Conservation (phyloP, 2,888 invertebrate genomes). For the Spodoptera littoralis region DNA sequence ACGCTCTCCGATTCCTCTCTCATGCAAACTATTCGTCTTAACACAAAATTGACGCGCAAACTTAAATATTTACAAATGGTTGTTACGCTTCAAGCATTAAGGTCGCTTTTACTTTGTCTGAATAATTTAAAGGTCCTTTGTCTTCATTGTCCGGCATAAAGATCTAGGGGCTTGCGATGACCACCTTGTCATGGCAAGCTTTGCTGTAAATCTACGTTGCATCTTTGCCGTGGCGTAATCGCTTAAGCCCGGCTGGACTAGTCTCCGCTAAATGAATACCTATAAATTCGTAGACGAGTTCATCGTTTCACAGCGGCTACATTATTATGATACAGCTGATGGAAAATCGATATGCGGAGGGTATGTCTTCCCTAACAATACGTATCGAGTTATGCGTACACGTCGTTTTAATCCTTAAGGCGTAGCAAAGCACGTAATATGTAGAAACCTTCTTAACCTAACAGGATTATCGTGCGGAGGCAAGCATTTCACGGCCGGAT, state of each 20-base stretch:
- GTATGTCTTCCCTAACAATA: constrained; percentile 59
- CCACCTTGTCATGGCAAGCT: constrained; percentile 88
- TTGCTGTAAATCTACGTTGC: constrained; percentile 86
- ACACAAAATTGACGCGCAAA: constrained; percentile 80
- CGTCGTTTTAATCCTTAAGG: constrained; percentile 91
- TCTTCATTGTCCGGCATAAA: constrained; percentile 84
- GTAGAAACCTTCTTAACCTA: constrained; percentile 93
- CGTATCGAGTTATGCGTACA: constrained; percentile 81
- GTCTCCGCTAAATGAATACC: constrained; percentile 81
- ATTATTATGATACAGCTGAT: constrained; percentile 48
- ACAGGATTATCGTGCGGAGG: constrained; percentile 91
- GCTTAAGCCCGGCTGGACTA: constrained; percentile 77
- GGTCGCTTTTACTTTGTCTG: constrained; percentile 81
- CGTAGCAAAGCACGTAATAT: constrained; percentile 91
- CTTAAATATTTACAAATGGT: constrained; percentile 85
- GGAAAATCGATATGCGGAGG: constrained; percentile 56
- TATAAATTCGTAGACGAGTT: constrained; percentile 72
- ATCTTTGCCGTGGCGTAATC: constrained; percentile 85
- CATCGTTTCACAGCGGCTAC: constrained; percentile 40
- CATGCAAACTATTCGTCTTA: constrained; percentile 87
- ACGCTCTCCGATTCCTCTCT: constrained; percentile 83
- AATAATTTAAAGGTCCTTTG: constrained; percentile 87
- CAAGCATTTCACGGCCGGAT: constrained; percentile 89
- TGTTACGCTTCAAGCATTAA: constrained; percentile 75
- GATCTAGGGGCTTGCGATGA: constrained; percentile 86